Base-by-base conservation (phyloP, 2,888 invertebrate species). In the Tetranychus piercei region DNA sequence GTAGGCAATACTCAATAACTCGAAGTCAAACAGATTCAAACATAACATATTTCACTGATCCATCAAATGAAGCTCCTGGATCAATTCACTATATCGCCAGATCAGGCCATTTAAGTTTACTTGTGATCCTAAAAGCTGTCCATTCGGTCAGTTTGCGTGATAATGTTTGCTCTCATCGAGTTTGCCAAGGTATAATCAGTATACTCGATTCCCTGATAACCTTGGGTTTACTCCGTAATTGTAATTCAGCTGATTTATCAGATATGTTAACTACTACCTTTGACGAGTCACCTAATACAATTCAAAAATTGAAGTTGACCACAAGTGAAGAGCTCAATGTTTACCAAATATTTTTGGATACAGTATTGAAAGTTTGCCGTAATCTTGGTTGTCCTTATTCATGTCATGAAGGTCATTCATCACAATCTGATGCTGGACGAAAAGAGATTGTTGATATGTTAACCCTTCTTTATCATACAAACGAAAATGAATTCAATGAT, bases 381-480 rank as follows among this genome's bases (percentile, higher is more conserved):
- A 91, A 92, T 79, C 84, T 99, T 44, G 97, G 97, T 0, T 99
- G 99, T 82, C 90, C 91, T 0, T 92, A 96, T 82, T 95, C 94
- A 1, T 99, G 97, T 81, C 92, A 92, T 73, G 88, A 91, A 67
- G 86, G 88, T 65, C 85, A 86, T 79, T 84, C 92, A 74, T 76
- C 76, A 20, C 92, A 92, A 74, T 93, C 93, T 0, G 94, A 94
- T 82, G 91, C 91, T 79, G 85, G 96, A 9, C 87, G 97, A 9
- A 90, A 90, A 0, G 94, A 94, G 81, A 91, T 90, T 74, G 89
- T 90, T 80, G 88, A 87, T 80, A 87, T 90, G 70, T 84, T 97
- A 0, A 86, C 87, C 1, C 88, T 90, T 70, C 85, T 94, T 77
- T 87, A 92, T 77, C 87, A 90, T 6, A 87, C 87, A 20, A 87